These are phyloP conservation scores for Drosophila yakuba DNA, from an alignment of 1,140 invertebrate genomes.

Conservation along the genomic window DNA sequence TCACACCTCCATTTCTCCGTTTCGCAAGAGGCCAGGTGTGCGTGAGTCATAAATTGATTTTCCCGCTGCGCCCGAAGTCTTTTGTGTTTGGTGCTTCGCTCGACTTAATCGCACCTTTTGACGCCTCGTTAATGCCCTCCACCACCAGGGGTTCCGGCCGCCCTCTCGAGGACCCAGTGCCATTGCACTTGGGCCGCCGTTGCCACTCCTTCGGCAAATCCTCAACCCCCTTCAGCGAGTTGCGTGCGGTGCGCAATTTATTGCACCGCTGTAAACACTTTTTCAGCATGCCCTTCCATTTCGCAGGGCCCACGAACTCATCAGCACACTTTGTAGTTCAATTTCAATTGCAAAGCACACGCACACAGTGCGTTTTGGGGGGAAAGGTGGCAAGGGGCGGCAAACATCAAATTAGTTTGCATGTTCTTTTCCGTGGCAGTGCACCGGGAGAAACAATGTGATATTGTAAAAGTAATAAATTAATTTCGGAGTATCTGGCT, in stretches of 20 bases:
- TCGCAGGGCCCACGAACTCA: conserved; percentile 25
- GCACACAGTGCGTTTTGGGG: conserved; percentile 33
- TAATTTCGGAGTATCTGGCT: no score
- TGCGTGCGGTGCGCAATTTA: conserved; percentile 71
- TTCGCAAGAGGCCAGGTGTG: conserved; percentile 4
- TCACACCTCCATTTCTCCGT: conserved; percentile 20
- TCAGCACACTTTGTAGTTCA: conserved; percentile 72
- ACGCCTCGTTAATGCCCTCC: conserved; percentile 59
- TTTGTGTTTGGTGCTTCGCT: conserved; percentile 30
- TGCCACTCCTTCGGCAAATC: conserved; percentile 20
- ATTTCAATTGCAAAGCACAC: conserved; percentile 75
- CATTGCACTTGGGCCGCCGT: conserved; percentile 11
- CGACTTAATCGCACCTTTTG: conserved; percentile 67
- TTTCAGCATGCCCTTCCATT: conserved; percentile 41
- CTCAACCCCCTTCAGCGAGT: conserved; percentile 15
- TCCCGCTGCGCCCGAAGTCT: conserved; percentile 7
- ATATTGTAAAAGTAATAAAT: no score
- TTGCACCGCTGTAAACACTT: conserved; percentile 78
- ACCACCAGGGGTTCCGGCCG: not conserved
- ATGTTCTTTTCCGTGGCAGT: conserved; percentile 45
- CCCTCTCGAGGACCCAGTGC: not conserved
- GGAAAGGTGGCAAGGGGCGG: conserved; percentile 17
- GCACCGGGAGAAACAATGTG: conserved; percentile 3
- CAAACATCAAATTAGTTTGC: conserved; percentile 72
- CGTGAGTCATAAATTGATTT: conserved; percentile 72